These are phyloP conservation scores for Neoarius graeffei DNA, from an alignment of 2,113 vertebrate species.

Conservation along the genomic window DNA sequence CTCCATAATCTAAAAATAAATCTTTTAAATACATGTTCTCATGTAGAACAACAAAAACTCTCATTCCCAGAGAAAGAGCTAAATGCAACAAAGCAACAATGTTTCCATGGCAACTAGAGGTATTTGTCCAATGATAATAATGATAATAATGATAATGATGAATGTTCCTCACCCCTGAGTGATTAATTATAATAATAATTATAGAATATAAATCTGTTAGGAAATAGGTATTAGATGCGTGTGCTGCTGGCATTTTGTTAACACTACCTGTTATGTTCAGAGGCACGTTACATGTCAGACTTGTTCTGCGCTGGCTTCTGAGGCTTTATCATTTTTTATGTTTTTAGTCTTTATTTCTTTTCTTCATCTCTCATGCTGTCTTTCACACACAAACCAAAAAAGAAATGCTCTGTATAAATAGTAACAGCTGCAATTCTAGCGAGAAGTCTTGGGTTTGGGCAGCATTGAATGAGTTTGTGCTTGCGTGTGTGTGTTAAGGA, in stretches of 20 bases:
- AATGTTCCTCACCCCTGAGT: neutral
- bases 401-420: slow-evolving; percentile 29
- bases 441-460: slow-evolving; percentile 51
- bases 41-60: neutral
- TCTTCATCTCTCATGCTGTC: neutral
- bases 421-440: slow-evolving; percentile 57
- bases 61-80: neutral
- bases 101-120: slow-evolving; percentile 53
- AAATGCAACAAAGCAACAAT: slow-evolving; percentile 1
- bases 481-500: neutral
- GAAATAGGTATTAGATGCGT: neutral
- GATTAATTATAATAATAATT: slow-evolving; percentile 23
- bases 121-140: neutral
- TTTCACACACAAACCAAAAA: slow-evolving; percentile 39
- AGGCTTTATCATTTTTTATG: neutral
- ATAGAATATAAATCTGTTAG: neutral
- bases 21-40: neutral
- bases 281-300: neutral
- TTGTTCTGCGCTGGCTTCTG: neutral
- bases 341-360: neutral
- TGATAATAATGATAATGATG: neutral
- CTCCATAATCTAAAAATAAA: neutral
- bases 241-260: neutral
- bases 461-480: slow-evolving; percentile 34
- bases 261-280: neutral